Evolutionary conservation across 2,888 invertebrate species (phyloP), one percentile per base, ranked within the genome.

Genomic region (Antheraea assamensis): DNA sequence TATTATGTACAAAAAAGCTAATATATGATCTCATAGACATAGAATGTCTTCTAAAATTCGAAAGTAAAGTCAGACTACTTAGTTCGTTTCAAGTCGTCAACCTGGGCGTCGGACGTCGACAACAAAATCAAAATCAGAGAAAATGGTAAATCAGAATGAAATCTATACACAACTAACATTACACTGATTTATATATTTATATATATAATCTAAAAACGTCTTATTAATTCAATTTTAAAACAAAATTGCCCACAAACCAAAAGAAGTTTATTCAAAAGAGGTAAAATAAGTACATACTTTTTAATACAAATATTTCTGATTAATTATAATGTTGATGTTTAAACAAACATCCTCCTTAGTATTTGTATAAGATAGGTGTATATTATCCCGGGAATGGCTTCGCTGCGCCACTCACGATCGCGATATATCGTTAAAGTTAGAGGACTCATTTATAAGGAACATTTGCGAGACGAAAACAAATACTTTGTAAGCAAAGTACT

Each of bases 361-460:
- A 68, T 68, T 35, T 68, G 31, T 35, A 35, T 68, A 68, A 2
- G 35, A 68, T 68, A 13, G 35, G 30, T 10, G 35, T 27, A 64
- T 24, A 68, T 55, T 55, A 68, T 68, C 21, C 21, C 35, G 4
- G n/a, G 21, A 68, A 68, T 35, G 68, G n/a, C 68, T 21, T 35
- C 68, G 13, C 30, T 31, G 64, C 31, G 19, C n/a, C n/a, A n/a
- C 42, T 42, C 30, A 3, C 27, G 27, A 31, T 66, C 64, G 30
- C 31, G n/a, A n/a, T 27, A 4, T 35, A n/a, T 61, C 27, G 8
- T 68, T 68, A 68, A 35, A 5, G 10, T 66, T 68, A 21, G 19
- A n/a, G n/a, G n/a, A n/a, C 68, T 35, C 35, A 35, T 68, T 68
- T 68, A 68, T 35, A 68, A 21, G 21, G 68, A 68, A 68, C 68